Conservation (phyloP, 2,888 invertebrate genomes). For the Drosophila falleni region DNA sequence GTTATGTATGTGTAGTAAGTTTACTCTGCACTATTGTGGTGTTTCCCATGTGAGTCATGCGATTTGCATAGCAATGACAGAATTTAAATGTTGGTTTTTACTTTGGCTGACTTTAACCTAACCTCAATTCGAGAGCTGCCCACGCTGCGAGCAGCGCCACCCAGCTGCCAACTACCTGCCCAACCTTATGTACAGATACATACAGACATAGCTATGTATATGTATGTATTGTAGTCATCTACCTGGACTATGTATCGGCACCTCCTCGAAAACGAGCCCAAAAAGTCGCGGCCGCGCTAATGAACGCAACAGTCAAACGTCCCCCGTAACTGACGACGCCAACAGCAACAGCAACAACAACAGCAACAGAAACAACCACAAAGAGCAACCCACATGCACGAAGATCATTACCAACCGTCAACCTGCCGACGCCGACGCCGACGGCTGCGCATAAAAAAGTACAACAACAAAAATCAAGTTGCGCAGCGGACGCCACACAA, state of each 20-base stretch:
- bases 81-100: conserved; percentile 21
- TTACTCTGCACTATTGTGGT: conserved; percentile 50
- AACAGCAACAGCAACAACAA: conserved; percentile 35
- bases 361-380: conserved; percentile 56
- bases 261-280: conserved; percentile 70
- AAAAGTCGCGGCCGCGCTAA: conserved; percentile 73
- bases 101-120: conserved; percentile 40
- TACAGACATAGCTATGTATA: not conserved
- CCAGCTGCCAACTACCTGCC: conserved; percentile 67
- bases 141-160: conserved; percentile 53
- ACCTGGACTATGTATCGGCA: conserved; percentile 76
- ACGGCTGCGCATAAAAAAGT: conserved; percentile 52
- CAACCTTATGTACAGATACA: conserved; percentile 49
- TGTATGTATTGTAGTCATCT: conserved; percentile 29
- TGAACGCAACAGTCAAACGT: conserved; percentile 77
- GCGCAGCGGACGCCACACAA: conserved; percentile 69
- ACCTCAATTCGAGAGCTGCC: conserved; percentile 45
- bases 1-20: conserved; percentile 23
- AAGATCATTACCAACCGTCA: conserved; percentile 75
- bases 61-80: conserved; percentile 58
- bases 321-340: conserved; percentile 52
- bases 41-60: conserved; percentile 74
- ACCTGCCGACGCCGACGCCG: conserved; percentile 61
- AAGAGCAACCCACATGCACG: conserved; percentile 74
- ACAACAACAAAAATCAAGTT: conserved; percentile 72